Evolutionary conservation across 2,113 vertebrate species (phyloP).

Genomic region (Leucoraja erinaceus): DNA sequence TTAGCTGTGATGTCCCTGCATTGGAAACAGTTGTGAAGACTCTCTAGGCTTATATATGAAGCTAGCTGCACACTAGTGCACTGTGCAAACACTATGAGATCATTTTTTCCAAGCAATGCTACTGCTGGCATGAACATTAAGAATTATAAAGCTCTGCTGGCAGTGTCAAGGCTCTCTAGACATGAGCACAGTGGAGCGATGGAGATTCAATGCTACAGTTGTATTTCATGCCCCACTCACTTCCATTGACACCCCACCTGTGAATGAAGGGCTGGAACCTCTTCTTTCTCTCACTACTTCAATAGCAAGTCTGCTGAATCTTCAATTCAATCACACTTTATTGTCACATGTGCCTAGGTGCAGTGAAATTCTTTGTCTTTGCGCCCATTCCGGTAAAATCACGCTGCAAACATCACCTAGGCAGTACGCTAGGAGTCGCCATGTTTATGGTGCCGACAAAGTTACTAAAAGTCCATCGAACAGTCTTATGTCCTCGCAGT

Average conservation of each 20-base stretch:
- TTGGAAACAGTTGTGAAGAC: not conserved
- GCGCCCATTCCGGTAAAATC: too few species aligned
- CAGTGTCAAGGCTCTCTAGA: slow-evolving; percentile 16
- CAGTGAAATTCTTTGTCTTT: too few species aligned
- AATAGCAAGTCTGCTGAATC: not conserved
- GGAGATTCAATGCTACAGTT: not conserved
- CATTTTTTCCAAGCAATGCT: slow-evolving; percentile 24
- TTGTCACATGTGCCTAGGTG: too few species aligned
- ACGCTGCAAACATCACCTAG: too few species aligned
- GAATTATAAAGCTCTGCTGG: slow-evolving; percentile 4
- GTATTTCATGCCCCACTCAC: not conserved
- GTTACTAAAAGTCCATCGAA: too few species aligned
- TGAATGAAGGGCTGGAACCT: not conserved
- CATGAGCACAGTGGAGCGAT: not conserved
- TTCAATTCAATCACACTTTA: too few species aligned
- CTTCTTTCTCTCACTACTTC: not conserved
- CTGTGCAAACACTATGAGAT: slow-evolving; percentile 24
- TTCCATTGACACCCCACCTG: not conserved
- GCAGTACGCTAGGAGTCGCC: too few species aligned
- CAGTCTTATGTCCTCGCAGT: too few species aligned
- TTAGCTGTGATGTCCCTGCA: not conserved
- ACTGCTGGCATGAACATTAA: slow-evolving; percentile 27
- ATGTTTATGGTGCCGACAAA: too few species aligned
- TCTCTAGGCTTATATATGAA: not conserved
- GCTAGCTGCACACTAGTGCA: slow-evolving; percentile 13